These are phyloP conservation scores for Cyprinus carpio DNA, from an alignment of 2,113 vertebrate species.

Conservation along the genomic window DNA sequence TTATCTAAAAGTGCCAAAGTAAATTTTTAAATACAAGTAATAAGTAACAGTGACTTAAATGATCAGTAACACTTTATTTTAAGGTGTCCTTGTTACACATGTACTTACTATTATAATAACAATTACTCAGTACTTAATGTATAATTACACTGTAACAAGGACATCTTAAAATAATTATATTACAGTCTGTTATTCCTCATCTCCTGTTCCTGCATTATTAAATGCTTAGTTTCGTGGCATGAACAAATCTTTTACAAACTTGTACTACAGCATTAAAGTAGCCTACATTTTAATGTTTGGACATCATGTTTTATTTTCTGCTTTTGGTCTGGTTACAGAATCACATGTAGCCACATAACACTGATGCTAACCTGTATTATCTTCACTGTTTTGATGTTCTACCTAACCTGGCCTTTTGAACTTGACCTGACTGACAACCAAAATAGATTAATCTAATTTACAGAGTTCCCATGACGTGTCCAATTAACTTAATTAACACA, in stretches of 20 bases:
- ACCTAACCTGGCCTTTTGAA: not conserved
- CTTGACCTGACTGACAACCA: not conserved
- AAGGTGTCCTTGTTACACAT: too few species aligned
- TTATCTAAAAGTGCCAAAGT: not conserved
- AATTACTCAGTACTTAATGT: too few species aligned
- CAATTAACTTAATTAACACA: not conserved
- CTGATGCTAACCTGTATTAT: not conserved
- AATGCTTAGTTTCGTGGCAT: not conserved
- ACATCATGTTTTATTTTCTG: not conserved
- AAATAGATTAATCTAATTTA: constrained; percentile 19
- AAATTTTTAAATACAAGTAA: not conserved
- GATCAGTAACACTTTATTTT: too few species aligned
- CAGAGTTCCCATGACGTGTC: not conserved
- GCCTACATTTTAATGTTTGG: not conserved
- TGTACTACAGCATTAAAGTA: not conserved
- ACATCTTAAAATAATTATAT: too few species aligned
- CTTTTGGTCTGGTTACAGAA: not conserved
- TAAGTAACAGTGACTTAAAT: not conserved
- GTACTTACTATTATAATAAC: too few species aligned
- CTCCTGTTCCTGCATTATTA: not conserved
- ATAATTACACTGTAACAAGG: too few species aligned
- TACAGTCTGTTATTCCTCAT: not conserved
- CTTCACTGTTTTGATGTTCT: not conserved
- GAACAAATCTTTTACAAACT: not conserved
- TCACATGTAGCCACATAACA: constrained; percentile 12